Evolutionary conservation across 2,797 vertebrate genomes (phyloP), one percentile per base, ranked within the genome.

Genomic region (Callimico goeldii): DNA sequence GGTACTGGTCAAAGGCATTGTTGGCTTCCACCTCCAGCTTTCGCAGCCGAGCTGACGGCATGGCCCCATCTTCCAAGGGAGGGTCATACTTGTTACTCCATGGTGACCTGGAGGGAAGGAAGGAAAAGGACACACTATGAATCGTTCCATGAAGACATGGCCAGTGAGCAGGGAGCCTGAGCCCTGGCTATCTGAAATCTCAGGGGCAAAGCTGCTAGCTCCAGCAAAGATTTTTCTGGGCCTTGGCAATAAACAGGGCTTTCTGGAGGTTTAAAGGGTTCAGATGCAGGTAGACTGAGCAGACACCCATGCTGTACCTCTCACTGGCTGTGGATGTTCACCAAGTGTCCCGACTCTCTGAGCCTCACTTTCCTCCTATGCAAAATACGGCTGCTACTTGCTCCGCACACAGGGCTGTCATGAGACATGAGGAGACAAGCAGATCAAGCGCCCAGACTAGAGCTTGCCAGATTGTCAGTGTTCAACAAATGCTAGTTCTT

Each of bases 1-100:
- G 99, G 99, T 99, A 99, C 99, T 99, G 99, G 99, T 99, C 99
- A 9, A 99, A 99, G 98, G 99, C 99, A 43, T 99, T 99, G 98
- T 99, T 99, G 98, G 99, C 99, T 98, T 99, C 99, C 88, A 99
- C 99, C 98, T 99, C 99, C 75, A 99, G 99, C 98, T 99, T 99
- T 88, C 99, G 99, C 98, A 99, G 99, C 84, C 99, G 99, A 95
- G 99, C 99, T 15, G 99, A 99, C 50, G 99, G 99, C 99, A 99
- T 99, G 92, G 99, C 99, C 79, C 99, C 99, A 7, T 99, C 99
- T 98, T 99, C 99, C 98, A 99, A 99, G 61, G 99, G 99, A 85
- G 99, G 99, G 92, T 99, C 99, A 2, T 99, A 99, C 97, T 99
- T 99, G 98, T 99, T 99, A 98, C 99, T 99, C 99, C 99, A 99